These are phyloP conservation scores for Oreortyx pictus DNA, from an alignment of 2,797 vertebrate genomes.

Conservation along the genomic window DNA sequence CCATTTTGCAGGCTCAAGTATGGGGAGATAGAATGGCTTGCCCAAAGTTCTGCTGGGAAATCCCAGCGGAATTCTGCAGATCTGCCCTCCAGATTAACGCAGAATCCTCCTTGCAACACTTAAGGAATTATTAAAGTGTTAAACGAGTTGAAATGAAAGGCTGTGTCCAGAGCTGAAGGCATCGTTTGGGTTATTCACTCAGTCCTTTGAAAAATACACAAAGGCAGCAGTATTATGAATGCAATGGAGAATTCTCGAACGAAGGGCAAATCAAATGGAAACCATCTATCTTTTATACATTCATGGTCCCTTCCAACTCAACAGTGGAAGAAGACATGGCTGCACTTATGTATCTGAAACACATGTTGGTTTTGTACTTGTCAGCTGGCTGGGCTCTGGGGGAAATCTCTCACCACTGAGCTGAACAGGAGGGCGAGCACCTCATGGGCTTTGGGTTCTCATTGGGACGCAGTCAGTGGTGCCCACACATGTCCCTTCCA, in stretches of 20 bases:
- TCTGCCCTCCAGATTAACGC: neutral
- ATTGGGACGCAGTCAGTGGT: slow-evolving; percentile 3
- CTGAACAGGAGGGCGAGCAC: slow-evolving; percentile 16
- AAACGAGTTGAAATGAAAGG: slow-evolving; percentile 28
- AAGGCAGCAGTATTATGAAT: neutral
- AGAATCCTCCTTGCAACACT: neutral
- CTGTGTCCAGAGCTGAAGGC: slow-evolving; percentile 16
- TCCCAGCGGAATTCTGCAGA: neutral
- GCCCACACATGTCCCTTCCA: slow-evolving; percentile 39
- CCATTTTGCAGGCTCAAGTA: neutral
- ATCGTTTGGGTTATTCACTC: slow-evolving; percentile 43
- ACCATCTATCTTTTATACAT: slow-evolving; percentile 21
- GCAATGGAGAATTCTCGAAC: slow-evolving; percentile 23
- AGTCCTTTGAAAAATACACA: slow-evolving; percentile 51
- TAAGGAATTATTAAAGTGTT: slow-evolving; percentile 28
- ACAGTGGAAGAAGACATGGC: slow-evolving; percentile 47
- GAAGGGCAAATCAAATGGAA: slow-evolving; percentile 53
- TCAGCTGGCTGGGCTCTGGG: slow-evolving; percentile 43
- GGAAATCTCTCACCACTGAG: slow-evolving; percentile 61
- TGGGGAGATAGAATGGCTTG: neutral
- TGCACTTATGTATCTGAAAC: slow-evolving; percentile 59
- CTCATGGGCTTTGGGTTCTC: slow-evolving; percentile 47
- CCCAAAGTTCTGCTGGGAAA: neutral
- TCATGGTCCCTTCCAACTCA: slow-evolving; percentile 57
- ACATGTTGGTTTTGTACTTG: slow-evolving; percentile 67